Percentiles rank a stretch among this genome's conserved stretches.
These are phyloP conservation scores for Mesitornis unicolor DNA, from an alignment of 2,113 vertebrate species.

Conservation along the genomic window DNA sequence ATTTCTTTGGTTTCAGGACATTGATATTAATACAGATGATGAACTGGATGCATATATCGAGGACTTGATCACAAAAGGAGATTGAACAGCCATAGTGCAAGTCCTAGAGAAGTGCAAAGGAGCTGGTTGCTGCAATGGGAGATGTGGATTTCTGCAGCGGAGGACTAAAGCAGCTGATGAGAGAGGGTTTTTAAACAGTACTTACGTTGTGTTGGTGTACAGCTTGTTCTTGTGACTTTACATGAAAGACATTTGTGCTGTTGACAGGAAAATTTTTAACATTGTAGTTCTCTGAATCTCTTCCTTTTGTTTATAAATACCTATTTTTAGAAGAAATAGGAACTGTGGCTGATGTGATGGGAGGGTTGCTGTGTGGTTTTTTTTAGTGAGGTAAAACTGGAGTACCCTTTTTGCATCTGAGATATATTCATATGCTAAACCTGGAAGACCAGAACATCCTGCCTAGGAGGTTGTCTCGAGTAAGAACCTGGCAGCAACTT, in stretches of 20 bases:
- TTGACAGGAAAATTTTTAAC: conserved; percentile 53
- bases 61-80: conserved; percentile 95
- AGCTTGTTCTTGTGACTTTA: conserved; percentile 38
- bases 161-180: not conserved
- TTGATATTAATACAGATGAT: conserved; percentile 97
- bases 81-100: conserved; percentile 65
- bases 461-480: not conserved
- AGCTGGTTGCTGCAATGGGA: not conserved
- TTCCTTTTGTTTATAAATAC: conserved; percentile 79
- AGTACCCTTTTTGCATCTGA: not conserved
- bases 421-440: not conserved
- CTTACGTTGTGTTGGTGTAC: conserved; percentile 35
- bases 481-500: not conserved
- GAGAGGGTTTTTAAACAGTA: not conserved
- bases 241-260: conserved; percentile 48
- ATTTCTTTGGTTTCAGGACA: conserved; percentile 82
- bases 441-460: not conserved
- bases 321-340: conserved; percentile 77
- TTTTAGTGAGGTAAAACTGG: not conserved
- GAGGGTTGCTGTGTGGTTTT: not conserved
- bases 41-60: conserved; percentile 98
- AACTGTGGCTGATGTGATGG: conserved; percentile 39
- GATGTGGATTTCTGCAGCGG: not conserved
- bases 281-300: conserved; percentile 57
- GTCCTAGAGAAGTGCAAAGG: not conserved